Conservation (phyloP, 2,888 invertebrate species). For the Rhyacophila evoluta region DNA sequence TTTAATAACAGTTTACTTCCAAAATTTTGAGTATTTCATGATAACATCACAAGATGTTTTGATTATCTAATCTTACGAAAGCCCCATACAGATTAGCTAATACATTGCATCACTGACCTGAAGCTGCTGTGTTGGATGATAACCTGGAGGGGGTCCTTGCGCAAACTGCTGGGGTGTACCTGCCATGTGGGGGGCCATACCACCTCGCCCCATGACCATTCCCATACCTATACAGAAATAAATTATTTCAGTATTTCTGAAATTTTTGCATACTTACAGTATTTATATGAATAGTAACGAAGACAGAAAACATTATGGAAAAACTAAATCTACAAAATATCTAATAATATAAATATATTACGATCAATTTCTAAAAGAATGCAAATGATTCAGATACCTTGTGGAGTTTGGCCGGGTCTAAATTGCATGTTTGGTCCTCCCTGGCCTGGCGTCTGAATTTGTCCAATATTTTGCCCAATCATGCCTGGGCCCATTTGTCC, state of each 20-base stretch:
- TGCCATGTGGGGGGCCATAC: constrained; percentile 46
- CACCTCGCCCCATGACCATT: constrained; percentile 48
- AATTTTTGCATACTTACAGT: too few species aligned
- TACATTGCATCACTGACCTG: constrained; percentile 54
- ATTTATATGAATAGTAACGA: too few species aligned
- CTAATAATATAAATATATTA: too few species aligned
- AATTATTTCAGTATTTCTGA: too few species aligned
- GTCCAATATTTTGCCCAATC: constrained; percentile 43
- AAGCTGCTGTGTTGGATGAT: constrained; percentile 60
- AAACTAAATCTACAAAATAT: background rate
- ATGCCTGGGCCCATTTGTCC: constrained; percentile 47
- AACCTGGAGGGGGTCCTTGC: constrained; percentile 63
- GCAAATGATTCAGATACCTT: constrained; percentile 50
- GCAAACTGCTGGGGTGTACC: constrained; percentile 51
- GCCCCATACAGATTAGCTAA: too few species aligned
- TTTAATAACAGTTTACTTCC: too few species aligned
- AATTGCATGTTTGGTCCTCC: constrained; percentile 42
- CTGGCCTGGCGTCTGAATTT: constrained; percentile 36
- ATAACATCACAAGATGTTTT: too few species aligned
- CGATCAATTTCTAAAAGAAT: constrained; percentile 32
- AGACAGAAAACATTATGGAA: background rate
- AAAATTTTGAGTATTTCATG: too few species aligned
- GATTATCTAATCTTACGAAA: too few species aligned
- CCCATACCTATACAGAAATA: constrained; percentile 51
- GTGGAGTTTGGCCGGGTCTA: constrained; percentile 44